phyloP scores from a whole-genome alignment of 1,140 invertebrate genomes.

The Leucophenga varia region DNA sequence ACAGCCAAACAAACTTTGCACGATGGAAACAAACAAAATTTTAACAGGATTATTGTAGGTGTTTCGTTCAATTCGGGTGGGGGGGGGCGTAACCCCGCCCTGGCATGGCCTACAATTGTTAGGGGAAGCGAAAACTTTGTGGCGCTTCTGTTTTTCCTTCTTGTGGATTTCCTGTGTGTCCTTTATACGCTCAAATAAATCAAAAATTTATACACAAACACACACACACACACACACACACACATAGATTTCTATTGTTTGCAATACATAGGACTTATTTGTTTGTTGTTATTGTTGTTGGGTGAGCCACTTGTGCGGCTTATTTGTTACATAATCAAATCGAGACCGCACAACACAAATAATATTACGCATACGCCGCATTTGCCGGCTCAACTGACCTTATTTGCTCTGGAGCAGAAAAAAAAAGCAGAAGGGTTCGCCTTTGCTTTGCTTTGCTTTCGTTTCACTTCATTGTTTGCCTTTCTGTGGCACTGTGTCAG shows the following conservation, averaged over 20 bases:
- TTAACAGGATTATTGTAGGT: constrained; percentile 49
- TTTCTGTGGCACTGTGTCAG: constrained; percentile 42
- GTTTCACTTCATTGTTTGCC: constrained; percentile 17
- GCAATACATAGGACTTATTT: constrained; percentile 17
- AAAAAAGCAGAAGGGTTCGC: constrained; percentile 20
- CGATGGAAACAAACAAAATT: constrained; percentile 48
- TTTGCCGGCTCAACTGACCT: constrained; percentile 25
- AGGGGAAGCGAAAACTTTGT: too few species aligned
- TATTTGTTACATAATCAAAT: constrained; percentile 52
- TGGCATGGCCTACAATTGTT: constrained; percentile 34
- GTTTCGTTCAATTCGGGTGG: constrained; percentile 12
- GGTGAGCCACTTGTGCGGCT: constrained; percentile 41
- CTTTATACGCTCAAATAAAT: constrained; percentile 50
- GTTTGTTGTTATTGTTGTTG: constrained; percentile 16
- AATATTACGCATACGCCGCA: constrained; percentile 49
- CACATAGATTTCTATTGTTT: constrained; percentile 25
- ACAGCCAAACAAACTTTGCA: constrained; percentile 28
- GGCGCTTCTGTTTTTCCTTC: constrained; percentile 41
- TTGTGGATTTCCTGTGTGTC: constrained; percentile 27
- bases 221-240: too few species aligned
- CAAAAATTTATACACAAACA: constrained; percentile 40
- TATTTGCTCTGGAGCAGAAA: constrained; percentile 22
- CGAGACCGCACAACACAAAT: constrained; percentile 35
- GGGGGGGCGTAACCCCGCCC: background rate
- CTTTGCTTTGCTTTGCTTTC: constrained; percentile 24